Conservation (phyloP, 2,113 vertebrate genomes). For the Tachycineta bicolor region DNA sequence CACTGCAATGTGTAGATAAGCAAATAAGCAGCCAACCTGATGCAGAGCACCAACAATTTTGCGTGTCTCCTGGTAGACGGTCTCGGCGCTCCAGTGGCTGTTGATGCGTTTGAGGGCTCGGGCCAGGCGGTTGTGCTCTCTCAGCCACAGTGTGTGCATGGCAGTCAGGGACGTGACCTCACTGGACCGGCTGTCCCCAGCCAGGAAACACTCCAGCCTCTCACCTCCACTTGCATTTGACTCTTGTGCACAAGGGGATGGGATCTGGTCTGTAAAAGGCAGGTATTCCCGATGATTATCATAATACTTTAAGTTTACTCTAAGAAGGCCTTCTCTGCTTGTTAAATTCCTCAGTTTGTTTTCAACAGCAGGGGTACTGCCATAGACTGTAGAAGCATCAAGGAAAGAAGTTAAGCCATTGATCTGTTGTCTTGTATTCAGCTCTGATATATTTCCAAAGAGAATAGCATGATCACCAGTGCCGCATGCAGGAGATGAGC, state of each 20-base stretch:
- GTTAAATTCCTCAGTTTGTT: conserved; percentile 79
- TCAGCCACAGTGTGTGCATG: conserved; percentile 89
- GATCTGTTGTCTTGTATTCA: conserved; percentile 84
- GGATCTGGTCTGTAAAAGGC: conserved; percentile 74
- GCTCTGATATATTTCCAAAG: conserved; percentile 45
- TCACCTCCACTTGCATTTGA: background rate
- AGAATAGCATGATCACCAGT: background rate
- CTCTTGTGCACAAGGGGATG: conserved; percentile 78
- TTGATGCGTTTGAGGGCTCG: conserved; percentile 79
- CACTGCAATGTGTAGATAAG: background rate
- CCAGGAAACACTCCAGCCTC: conserved; percentile 87
- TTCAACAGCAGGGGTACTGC: conserved; percentile 73
- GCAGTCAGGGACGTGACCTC: conserved; percentile 82
- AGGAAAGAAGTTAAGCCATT: conserved; percentile 90
- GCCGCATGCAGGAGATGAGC: conserved; percentile 83
- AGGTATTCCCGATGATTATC: conserved; percentile 80
- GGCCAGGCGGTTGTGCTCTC: conserved; percentile 92
- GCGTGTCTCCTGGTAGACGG: conserved; percentile 87
- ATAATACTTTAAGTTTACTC: conserved; percentile 71
- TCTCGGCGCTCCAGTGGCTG: conserved; percentile 83
- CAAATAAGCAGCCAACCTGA: conserved; percentile 80
- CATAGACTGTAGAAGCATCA: conserved; percentile 91
- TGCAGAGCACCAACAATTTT: conserved; percentile 92
- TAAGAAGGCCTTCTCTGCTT: conserved; percentile 82
- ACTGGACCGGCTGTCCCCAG: conserved; percentile 86